Base-by-base conservation (phyloP, 2,113 vertebrate species). In the Rattus rattus region DNA sequence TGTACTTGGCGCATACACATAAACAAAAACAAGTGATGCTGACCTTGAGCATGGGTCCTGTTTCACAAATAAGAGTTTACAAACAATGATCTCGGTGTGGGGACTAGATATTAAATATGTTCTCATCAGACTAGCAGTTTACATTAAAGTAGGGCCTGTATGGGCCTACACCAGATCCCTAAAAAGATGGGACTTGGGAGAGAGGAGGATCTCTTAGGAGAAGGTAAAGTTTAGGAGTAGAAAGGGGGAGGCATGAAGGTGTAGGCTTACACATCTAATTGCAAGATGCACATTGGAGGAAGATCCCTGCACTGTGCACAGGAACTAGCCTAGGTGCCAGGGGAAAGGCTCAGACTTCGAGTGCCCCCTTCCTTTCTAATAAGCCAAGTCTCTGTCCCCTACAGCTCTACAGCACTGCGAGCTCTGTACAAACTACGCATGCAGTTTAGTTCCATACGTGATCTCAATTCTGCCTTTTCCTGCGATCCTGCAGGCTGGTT, bases 41-140 rank as follows among this genome's bases (percentile, higher is more conserved):
- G 20, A 87, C 39, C 33, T 76, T 69, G 30, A 77, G 7, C 67
- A 56, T 33, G 47, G n/a, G 11, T 73, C 30, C 20, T 22, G 2
- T 54, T 70, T 95, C 47, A 93, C 52, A 88, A 88, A 79, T 56
- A 65, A 84, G 33, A 84, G 28, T 70, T 76, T 81, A 36, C 39
- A 72, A 92, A 84, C 4, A 56, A 13, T 65, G 65, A 47, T 76
- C 88, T 89, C 43, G 36, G 20, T 43, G 13, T 77, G 70, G 39
- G 63, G 4, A 67, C 81, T 16, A 69, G 47, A 81, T 67, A 79
- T 24, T 85, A 79, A 93, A 84, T 84, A 72, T 33, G 10, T 26
- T 26, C 26, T 52, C 79, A 6, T 59, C 16, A 61, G 56, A 24
- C 1, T 8, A 22, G 36, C 36, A 83, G 36, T 20, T 26, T 26